Conservation (phyloP, 2,888 invertebrate species). For the Epistrophe grossulariae region DNA sequence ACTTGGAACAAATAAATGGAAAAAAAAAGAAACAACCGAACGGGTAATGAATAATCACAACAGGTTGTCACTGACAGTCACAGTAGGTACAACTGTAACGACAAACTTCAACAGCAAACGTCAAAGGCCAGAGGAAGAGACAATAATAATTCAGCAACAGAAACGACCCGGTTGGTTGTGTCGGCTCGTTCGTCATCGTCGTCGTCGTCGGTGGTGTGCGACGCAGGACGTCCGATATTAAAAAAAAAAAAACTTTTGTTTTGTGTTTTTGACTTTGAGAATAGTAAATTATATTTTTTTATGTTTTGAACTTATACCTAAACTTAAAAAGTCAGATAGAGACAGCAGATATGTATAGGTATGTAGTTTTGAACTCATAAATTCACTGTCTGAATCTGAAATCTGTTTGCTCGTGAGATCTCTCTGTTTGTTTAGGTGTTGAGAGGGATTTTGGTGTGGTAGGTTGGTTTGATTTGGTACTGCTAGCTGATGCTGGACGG, state of each 20-base stretch:
- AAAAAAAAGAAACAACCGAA: neutral
- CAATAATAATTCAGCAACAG: conserved; percentile 32
- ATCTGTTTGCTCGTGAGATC: conserved; percentile 11
- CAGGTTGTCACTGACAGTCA: conserved; percentile 64
- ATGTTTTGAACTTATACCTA: neutral
- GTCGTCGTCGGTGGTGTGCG: neutral
- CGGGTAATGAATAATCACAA: conserved; percentile 63
- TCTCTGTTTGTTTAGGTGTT: conserved; percentile 61
- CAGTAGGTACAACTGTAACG: conserved; percentile 51
- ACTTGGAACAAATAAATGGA: conserved; percentile 1
- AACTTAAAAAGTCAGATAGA: conserved; percentile 7
- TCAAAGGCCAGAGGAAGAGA: conserved; percentile 66
- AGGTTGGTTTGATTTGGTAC: conserved; percentile 47
- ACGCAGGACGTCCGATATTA: conserved; percentile 11
- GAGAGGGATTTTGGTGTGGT: conserved; percentile 43
- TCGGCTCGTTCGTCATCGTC: too few relatives aligned
- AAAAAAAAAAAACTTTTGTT: conserved; percentile 36
- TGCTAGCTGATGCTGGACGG: conserved; percentile 1
- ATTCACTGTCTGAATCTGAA: conserved; percentile 29
- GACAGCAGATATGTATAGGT: neutral
- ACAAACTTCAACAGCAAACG: conserved; percentile 33
- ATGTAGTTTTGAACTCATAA: conserved; percentile 39
- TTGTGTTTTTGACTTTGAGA: conserved; percentile 38
- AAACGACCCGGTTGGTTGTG: too few relatives aligned
- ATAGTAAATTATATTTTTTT: conserved; percentile 27